phyloP scores from a whole-genome alignment of 2,888 invertebrate species.

The Ophion costatus region DNA sequence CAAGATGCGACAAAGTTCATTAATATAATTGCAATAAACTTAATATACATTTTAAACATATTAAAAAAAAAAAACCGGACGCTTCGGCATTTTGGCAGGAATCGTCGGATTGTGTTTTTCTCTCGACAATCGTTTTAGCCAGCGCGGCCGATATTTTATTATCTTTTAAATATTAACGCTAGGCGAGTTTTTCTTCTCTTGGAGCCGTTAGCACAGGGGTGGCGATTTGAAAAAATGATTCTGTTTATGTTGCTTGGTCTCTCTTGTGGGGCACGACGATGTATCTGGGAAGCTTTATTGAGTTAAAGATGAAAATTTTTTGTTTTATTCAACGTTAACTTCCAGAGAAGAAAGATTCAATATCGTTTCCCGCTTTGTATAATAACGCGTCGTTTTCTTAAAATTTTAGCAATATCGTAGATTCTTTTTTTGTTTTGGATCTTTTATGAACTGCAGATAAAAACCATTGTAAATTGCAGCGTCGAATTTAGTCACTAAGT shows the following conservation, averaged over 20 bases:
- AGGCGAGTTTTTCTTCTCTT: constrained; percentile 50
- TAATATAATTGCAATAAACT: constrained; percentile 42
- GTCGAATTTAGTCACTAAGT: constrained; percentile 67
- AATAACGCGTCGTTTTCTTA: constrained; percentile 75
- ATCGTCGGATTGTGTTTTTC: constrained; percentile 28
- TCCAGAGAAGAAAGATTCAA: constrained; percentile 59
- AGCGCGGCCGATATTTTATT: constrained; percentile 40
- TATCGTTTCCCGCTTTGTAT: constrained; percentile 76
- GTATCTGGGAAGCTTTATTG: neutral
- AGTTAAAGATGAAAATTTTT: constrained; percentile 11
- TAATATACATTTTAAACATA: constrained; percentile 8
- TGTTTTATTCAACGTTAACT: constrained; percentile 37
- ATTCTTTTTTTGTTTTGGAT: constrained; percentile 46
- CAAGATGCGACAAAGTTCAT: constrained; percentile 67
- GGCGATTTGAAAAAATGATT: neutral
- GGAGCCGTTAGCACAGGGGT: constrained; percentile 18
- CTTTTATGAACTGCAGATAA: constrained; percentile 50
- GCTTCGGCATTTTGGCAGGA: constrained; percentile 52
- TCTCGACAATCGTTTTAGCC: constrained; percentile 37
- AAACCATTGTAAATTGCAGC: constrained; percentile 66
- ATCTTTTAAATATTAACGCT: constrained; percentile 45
- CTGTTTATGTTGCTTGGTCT: neutral
- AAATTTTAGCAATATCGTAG: constrained; percentile 58
- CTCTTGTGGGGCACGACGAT: neutral
- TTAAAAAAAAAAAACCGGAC: constrained; percentile 27